These are phyloP conservation scores for Pterostichus niger DNA, from an alignment of 2,888 invertebrate genomes.

Conservation along the genomic window DNA sequence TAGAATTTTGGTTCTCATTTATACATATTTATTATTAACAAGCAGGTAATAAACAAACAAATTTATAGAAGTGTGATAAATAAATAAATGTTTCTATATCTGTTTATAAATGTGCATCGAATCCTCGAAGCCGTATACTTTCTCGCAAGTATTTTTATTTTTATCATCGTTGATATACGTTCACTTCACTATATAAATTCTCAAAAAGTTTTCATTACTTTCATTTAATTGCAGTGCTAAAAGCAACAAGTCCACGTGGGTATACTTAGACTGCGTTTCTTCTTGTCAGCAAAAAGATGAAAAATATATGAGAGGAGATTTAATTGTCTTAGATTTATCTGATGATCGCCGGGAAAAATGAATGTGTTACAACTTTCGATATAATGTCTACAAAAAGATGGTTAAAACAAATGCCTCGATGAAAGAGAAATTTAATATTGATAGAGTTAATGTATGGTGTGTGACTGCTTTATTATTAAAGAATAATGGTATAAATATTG, in stretches of 20 bases:
- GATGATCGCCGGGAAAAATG: not conserved
- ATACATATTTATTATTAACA: no score
- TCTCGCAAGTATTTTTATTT: constrained; percentile 30
- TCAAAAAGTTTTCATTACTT: constrained; percentile 50
- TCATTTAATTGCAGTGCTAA: constrained; percentile 47
- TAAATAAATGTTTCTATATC: not conserved
- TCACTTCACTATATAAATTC: constrained; percentile 9
- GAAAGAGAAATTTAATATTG: constrained; percentile 53
- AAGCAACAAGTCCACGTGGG: not conserved
- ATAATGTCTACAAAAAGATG: constrained; percentile 21
- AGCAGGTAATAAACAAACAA: no score
- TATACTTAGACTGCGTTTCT: constrained; percentile 11
- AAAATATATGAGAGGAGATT: constrained; percentile 24
- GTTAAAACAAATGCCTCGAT: constrained; percentile 1
- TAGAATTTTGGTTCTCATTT: no score
- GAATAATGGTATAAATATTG: not conserved
- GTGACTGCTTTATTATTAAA: not conserved
- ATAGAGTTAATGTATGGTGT: constrained; percentile 6
- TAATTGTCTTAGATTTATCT: constrained; percentile 40
- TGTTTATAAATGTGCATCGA: constrained; percentile 6
- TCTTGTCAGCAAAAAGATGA: constrained; percentile 24
- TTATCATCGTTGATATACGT: constrained; percentile 25
- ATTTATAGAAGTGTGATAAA: no score
- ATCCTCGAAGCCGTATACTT: constrained; percentile 31
- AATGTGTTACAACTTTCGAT: constrained; percentile 58